Percentiles rank a stretch among this genome's conserved stretches.
Evolutionary conservation across 2,797 vertebrate species (phyloP).

Genomic region (Semaprochilodus insignis): DNA sequence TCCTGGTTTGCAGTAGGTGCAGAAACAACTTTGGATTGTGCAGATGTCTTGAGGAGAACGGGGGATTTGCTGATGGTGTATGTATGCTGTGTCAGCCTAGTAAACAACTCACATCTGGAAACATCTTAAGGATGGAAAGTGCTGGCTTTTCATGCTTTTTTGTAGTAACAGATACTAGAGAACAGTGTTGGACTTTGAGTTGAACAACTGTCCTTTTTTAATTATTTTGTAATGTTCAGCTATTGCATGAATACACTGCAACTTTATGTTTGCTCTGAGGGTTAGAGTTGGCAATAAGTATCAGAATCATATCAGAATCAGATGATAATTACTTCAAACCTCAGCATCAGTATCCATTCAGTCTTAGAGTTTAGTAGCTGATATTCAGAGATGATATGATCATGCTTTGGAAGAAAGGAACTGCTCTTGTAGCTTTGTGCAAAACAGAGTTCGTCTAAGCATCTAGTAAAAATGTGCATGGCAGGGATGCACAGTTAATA

Average conservation of each 20-base stretch:
- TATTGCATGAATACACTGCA: constrained; percentile 17
- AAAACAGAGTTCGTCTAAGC: background rate
- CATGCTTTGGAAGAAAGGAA: background rate
- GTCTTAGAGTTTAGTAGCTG: background rate
- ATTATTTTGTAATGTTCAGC: background rate
- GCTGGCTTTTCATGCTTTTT: constrained; percentile 21
- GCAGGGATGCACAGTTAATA: too few relatives aligned
- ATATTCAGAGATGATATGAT: background rate
- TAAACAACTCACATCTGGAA: constrained; percentile 25
- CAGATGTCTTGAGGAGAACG: constrained; percentile 28
- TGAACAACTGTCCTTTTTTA: background rate
- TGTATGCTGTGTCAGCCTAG: constrained; percentile 36
- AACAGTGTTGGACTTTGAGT: constrained; percentile 3
- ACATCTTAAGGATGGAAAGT: constrained; percentile 23
- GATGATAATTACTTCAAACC: background rate
- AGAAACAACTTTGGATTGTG: constrained; percentile 26
- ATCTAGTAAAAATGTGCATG: background rate
- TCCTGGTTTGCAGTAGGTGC: constrained; percentile 5
- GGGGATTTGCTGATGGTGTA: constrained; percentile 37
- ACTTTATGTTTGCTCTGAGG: background rate
- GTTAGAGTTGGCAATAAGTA: constrained; percentile 21
- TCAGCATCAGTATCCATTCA: background rate
- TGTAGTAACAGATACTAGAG: background rate
- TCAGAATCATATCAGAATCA: background rate
- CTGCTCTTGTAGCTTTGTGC: background rate